phyloP scores from a whole-genome alignment of 2,888 invertebrate species.

The Dasypogon diadema region DNA sequence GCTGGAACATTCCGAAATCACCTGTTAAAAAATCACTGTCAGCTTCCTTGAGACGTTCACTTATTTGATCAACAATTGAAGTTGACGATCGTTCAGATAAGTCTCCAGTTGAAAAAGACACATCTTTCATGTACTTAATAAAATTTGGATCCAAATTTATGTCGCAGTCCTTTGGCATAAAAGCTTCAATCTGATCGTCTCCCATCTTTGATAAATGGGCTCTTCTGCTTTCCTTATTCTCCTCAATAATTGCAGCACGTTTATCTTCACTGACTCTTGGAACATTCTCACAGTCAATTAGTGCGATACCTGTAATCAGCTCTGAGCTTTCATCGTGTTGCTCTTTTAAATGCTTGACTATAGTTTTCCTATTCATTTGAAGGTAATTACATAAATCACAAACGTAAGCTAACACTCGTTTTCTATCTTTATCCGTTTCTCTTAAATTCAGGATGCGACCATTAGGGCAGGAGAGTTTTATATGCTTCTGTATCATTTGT shows the following conservation, averaged over 20 bases:
- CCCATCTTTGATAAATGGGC: background rate
- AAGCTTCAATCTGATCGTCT: constrained; percentile 35
- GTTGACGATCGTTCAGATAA: background rate
- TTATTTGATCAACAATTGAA: constrained; percentile 49
- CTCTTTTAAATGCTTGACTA: constrained; percentile 73
- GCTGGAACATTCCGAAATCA: constrained; percentile 13
- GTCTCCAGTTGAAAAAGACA: constrained; percentile 39
- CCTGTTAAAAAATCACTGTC: background rate
- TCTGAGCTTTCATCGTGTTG: constrained; percentile 61
- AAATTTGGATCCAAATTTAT: constrained; percentile 52
- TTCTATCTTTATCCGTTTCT: background rate
- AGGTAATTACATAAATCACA: constrained; percentile 81
- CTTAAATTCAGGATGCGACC: constrained; percentile 23
- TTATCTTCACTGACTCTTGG: constrained; percentile 52
- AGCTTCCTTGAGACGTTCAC: background rate
- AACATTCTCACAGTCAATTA: constrained; percentile 58
- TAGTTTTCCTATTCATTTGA: constrained; percentile 74
- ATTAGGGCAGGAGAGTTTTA: constrained; percentile 35
- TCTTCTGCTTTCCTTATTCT: background rate
- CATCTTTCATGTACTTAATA: constrained; percentile 51
- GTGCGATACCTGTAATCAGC: constrained; percentile 52
- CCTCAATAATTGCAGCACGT: constrained; percentile 39
- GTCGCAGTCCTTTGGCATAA: constrained; percentile 50
- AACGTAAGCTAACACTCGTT: constrained; percentile 71
- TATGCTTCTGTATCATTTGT: constrained; percentile 56